These are phyloP conservation scores for Uropetala carovei DNA, from an alignment of 2,888 invertebrate species.

Conservation along the genomic window DNA sequence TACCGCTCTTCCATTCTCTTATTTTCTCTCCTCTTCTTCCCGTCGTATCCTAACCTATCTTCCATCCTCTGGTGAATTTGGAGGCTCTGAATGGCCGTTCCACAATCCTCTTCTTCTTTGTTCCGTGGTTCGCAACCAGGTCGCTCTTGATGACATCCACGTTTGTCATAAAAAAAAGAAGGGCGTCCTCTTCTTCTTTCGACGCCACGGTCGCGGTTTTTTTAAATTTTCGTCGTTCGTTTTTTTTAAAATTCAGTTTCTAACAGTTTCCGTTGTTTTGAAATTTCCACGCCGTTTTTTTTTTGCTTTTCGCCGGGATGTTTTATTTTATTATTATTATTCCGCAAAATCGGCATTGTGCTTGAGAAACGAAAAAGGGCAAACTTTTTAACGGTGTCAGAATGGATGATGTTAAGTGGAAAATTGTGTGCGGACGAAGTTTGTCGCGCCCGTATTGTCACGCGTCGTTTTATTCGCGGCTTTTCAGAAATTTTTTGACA, in stretches of 20 bases:
- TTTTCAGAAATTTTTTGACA: background rate
- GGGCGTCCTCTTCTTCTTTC: background rate
- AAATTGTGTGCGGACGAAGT: constrained; percentile 15
- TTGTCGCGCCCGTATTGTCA: background rate
- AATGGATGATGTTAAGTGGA: background rate
- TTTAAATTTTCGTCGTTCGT: background rate
- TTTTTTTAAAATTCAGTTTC: background rate
- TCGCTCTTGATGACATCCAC: too few relatives aligned
- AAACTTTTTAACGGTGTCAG: background rate
- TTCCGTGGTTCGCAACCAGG: too few relatives aligned
- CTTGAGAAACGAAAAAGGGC: constrained; percentile 15
- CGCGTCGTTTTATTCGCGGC: background rate
- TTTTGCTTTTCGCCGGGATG: constrained; percentile 1
- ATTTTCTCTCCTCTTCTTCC: background rate
- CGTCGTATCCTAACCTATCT: too few relatives aligned
- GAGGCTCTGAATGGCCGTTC: too few relatives aligned
- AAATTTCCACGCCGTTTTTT: background rate
- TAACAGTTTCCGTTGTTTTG: constrained; percentile 46
- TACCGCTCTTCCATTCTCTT: background rate
- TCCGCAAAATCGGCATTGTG: background rate
- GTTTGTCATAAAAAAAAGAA: too few relatives aligned
- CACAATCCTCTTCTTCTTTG: too few relatives aligned
- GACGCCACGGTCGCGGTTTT: background rate
- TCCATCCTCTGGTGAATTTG: too few relatives aligned
- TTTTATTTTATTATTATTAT: background rate